Base-by-base conservation (phyloP, 1,140 invertebrate species). In the Argopecten irradians region DNA sequence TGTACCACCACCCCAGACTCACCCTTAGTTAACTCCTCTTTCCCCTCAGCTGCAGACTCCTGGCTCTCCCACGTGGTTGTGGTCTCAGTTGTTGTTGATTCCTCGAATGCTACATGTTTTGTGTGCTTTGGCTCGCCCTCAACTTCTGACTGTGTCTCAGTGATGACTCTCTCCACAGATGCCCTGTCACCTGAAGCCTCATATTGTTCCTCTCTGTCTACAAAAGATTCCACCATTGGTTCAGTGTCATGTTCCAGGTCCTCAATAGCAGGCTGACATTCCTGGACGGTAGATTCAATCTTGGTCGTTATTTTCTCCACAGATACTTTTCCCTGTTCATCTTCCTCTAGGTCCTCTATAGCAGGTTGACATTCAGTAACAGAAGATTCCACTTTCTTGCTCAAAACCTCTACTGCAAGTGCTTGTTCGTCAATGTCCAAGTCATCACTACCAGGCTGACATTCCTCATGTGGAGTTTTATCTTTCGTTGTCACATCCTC, bases 1-100 rank as follows among this genome's bases (percentile, higher is more conserved):
- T 28, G 1, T 71, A 28, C 55, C 55, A 71, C 55, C 22, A 71
- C 55, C 55, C 55, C 55, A 71, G 55, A 71, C 55, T 71, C 55
- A 71, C 55, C 55, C 55, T 71, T 22, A 28, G n/a, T 11, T 3
- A n/a, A 71, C 5, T 28, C 55, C 0, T 28, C 55, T 8, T 8
- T 5, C n/a, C 16, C 55, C 55, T 46, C 43, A 46, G 43, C 35
- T 16, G 39, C 9, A 82, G 22, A 35, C 19, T 16, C 55, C 82
- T 43, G 41, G 55, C 22, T 14, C 22, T 41, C 32, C 34, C 32
- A 5, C 19, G 22, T 34, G 22, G 82, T 55, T 43, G 71, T 19
- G 22, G 28, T 13, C 46, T 85, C 43, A 82, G 83, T 32, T 43
- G 11, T 34, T 36, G 55, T 34, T 83, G 86, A 35, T 85, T 87